Evolutionary conservation across 1,140 invertebrate species (phyloP).

Genomic region (Rhagoletis zephyria): DNA sequence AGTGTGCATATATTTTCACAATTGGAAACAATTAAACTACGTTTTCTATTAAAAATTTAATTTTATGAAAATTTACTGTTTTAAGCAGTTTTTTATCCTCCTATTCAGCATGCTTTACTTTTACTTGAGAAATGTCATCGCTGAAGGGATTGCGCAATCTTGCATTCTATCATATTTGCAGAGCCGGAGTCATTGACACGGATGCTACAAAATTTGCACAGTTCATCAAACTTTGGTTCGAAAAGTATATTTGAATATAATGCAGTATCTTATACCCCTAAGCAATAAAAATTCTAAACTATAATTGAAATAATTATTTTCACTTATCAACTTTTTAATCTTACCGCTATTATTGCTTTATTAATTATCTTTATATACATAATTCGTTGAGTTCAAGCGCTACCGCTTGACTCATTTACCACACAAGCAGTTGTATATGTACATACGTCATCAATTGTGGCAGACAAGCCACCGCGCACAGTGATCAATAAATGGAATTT

Average conservation of each 20-base stretch:
- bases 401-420: background rate
- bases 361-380: slow-evolving; percentile 4
- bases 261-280: background rate
- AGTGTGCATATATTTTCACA: no score
- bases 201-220: background rate
- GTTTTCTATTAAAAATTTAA: no score
- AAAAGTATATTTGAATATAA: background rate
- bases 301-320: background rate
- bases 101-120: no score
- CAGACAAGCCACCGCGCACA: background rate
- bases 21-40: no score
- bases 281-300: slow-evolving; percentile 31
- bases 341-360: slow-evolving; percentile 13
- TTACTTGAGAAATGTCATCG: no score
- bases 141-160: no score
- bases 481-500: no score
- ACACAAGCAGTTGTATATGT: background rate
- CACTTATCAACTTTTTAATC: background rate
- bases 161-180: no score
- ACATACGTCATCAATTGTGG: background rate
- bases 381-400: background rate
- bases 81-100: no score
- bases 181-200: background rate
- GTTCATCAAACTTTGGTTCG: background rate
- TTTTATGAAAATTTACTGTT: no score